phyloP scores from a whole-genome alignment of 1,140 invertebrate genomes.

The Drosophila yakuba region DNA sequence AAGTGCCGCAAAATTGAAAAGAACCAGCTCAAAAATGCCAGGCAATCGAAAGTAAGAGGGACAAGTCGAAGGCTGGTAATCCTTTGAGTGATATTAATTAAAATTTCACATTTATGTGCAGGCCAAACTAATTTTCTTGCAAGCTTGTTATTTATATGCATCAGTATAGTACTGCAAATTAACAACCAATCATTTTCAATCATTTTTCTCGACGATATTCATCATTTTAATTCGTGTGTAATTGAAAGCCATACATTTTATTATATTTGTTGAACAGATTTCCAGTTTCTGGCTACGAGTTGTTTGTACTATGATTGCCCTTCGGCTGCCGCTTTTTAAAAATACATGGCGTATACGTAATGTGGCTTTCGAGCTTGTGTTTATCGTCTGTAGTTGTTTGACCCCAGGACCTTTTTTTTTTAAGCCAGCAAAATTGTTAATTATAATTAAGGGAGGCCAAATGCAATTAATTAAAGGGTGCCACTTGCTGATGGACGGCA shows the following conservation, averaged over 20 bases:
- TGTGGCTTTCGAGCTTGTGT: slow-evolving; percentile 21
- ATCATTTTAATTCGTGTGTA: slow-evolving; percentile 26
- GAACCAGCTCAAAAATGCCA: slow-evolving; percentile 42
- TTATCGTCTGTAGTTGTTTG: slow-evolving; percentile 28
- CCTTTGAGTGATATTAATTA: slow-evolving; percentile 15
- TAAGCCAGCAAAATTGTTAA: slow-evolving; percentile 27
- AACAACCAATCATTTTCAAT: not conserved
- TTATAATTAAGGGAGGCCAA: slow-evolving; percentile 38
- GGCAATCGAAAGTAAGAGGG: slow-evolving; percentile 8
- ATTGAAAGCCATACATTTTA: slow-evolving; percentile 11
- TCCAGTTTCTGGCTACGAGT: not conserved
- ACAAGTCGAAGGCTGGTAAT: slow-evolving; percentile 3
- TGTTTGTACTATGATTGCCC: slow-evolving; percentile 8
- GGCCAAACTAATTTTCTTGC: no score
- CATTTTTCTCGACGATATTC: slow-evolving; percentile 1
- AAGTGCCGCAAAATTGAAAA: slow-evolving; percentile 50
- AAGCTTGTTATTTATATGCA: no score
- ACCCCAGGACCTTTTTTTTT: slow-evolving; percentile 15
- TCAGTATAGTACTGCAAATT: slow-evolving; percentile 1
- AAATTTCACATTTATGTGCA: not conserved
- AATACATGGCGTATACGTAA: slow-evolving; percentile 45
- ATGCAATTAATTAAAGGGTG: slow-evolving; percentile 48
- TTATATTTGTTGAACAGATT: slow-evolving; percentile 15
- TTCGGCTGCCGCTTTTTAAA: slow-evolving; percentile 9
- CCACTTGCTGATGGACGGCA: slow-evolving; percentile 21